Conservation (phyloP, 1,140 invertebrate species). For the Nasonia vitripennis region DNA sequence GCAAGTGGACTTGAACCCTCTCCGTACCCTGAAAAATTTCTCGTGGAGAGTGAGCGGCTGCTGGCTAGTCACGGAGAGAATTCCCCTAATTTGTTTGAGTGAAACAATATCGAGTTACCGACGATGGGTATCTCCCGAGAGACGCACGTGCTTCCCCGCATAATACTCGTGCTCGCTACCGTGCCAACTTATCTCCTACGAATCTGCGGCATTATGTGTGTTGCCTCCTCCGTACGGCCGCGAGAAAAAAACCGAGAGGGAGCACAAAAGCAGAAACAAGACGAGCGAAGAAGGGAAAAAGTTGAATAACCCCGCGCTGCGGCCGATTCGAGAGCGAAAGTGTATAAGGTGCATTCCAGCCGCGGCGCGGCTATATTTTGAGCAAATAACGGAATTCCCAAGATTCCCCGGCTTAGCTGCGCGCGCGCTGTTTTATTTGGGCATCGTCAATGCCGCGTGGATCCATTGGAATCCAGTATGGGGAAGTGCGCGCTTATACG, state of each 20-base stretch:
- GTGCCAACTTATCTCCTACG: conserved; percentile 67
- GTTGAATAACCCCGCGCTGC: neutral
- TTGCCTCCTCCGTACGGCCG: conserved; percentile 43
- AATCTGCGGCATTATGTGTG: conserved; percentile 59
- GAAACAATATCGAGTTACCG: conserved; percentile 75
- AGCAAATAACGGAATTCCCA: conserved; percentile 28
- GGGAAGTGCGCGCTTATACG: neutral
- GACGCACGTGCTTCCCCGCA: conserved; percentile 69
- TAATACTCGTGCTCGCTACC: conserved; percentile 64
- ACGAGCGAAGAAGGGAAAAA: neutral
- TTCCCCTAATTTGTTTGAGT: conserved; percentile 73
- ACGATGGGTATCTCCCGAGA: conserved; percentile 66
- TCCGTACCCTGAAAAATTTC: neutral
- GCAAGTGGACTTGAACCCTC: conserved; percentile 65
- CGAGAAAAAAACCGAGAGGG: neutral
- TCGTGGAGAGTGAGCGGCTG: conserved; percentile 36
- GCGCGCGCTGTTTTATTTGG: neutral
- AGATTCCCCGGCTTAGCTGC: neutral
- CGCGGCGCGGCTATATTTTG: neutral
- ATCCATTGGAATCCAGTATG: neutral
- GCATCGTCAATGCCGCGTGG: neutral
- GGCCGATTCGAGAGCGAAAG: neutral
- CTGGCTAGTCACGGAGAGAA: conserved; percentile 61
- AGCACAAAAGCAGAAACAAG: neutral
- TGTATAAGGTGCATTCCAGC: neutral